Base-by-base conservation (phyloP, 2,113 vertebrate genomes). In the Oplegnathus fasciatus region DNA sequence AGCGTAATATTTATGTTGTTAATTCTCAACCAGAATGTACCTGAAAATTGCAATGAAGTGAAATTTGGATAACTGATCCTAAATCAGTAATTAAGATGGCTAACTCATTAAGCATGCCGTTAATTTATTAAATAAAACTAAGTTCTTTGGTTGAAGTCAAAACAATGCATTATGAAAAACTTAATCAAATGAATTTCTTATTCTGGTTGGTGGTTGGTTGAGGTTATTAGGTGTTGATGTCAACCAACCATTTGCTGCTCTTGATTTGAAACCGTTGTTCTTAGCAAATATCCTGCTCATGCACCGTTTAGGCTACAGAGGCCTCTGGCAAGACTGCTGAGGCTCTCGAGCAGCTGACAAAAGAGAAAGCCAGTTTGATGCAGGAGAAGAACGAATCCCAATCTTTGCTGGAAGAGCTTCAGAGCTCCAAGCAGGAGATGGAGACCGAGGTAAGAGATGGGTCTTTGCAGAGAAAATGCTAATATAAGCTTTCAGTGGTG, bases 321-420 rank as follows among this genome's bases (percentile, higher is more conserved):
- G 91, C 92, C 18, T 96, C 96, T 54, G 97, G 96, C 74, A 96
- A 97, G 79, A 90, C 96, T 68, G 87, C 91, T 22, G 96, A 97
- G 86, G 94, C 96, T 30, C 86, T 98, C 76, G 95, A 98, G 66
- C 95, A 95, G 91, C 94, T 98, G 89, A 96, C 94, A 82, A 94
- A 96, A 83, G 96, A 98, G 66, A 98, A 97, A 80, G 89, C 88
- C 0, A 22, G 17, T 65, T 94, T 97, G 91, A 95, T 96, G 92
- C 95, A 96, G 87, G 96, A 97, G 84, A 97, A 97, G 89, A 93
- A 84, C 0, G 92, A 96, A 60, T 93, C 94, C 0, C 90, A 96
- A 71, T 91, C 95, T 69, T 94, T 94, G 40, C 66, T 98, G 84
- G 95, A 97, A 76, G 93, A 95, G 61, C 95, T 96, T 0, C 96